Base-by-base conservation (phyloP, 1,140 invertebrate genomes). In the Trachymyrmex cornetzi region DNA sequence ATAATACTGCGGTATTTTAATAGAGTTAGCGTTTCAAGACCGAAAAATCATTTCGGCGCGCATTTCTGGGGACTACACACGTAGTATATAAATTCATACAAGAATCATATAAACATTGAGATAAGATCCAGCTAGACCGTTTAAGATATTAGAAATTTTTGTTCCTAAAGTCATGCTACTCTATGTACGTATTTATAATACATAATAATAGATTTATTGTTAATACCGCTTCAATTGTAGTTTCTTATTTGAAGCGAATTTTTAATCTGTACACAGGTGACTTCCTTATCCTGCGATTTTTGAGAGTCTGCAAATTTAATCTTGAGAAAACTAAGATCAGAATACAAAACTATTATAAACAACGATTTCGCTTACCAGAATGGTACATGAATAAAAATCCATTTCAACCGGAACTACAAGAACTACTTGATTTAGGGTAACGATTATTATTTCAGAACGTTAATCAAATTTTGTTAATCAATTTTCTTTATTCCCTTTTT, bases 331-430 rank as follows among this genome's bases (percentile, higher is more conserved):
- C 96, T 0, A 96, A 97, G 89, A 92, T 84, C 48, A 97, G 97
- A 91, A 90, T 97, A 0, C 93, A 90, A 72, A 97, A 96, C 87
- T 97, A 96, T 91, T 96, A 96, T 82, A 93, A 93, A 71, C 96
- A 97, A 92, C 94, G 96, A 67, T 90, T 92, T 0, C 93, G 95
- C 57, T 90, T 95, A 48, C 93, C 96, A 0, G 96, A 97, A 91
- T 97, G 97, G 97, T 97, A 96, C 90, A 75, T 86, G 12, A 95
- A 96, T 77, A 94, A 96, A 72, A 95, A 97, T 95, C 97, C 97
- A 3, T 89, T 93, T 24, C 86, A 96, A 12, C 95, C 96, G 3
- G 95, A 96, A 92, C 85, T 97, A 27, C 95, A 96, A 87, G 96
- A 96, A 80, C 86, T 97, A 2, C 94, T 97, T 0, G 89, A 96